These are phyloP conservation scores for Romanogobio albipinnatus DNA, from an alignment of 2,113 vertebrate genomes.

Conservation along the genomic window DNA sequence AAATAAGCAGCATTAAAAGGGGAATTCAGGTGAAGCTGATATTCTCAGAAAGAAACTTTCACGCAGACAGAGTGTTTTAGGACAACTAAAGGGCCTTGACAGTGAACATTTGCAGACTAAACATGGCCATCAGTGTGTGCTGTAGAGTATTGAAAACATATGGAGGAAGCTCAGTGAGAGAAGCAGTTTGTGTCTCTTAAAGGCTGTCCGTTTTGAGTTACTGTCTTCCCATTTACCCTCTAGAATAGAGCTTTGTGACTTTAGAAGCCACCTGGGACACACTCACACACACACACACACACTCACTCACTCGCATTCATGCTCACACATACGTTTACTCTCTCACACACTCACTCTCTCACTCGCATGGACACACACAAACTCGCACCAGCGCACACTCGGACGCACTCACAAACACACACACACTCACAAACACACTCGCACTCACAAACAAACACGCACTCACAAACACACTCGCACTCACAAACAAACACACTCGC, in stretches of 20 bases:
- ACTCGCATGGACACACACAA: no score
- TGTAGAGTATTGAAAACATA: neutral
- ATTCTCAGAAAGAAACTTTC: neutral
- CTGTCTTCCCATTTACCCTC: slow-evolving; percentile 14
- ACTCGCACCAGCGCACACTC: no score
- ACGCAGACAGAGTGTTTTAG: neutral
- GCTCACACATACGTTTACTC: no score
- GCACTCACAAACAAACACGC: no score
- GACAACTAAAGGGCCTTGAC: neutral
- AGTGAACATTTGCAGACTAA: slow-evolving; percentile 7
- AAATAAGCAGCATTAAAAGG: neutral
- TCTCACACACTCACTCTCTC: no score
- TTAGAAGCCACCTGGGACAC: neutral
- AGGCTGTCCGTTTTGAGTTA: slow-evolving; percentile 21
- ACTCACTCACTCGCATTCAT: no score
- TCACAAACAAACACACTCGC: no score
- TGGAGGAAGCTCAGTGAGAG: slow-evolving; percentile 7
- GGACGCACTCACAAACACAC: no score
- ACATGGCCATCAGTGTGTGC: slow-evolving; percentile 10
- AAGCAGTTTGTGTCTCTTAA: slow-evolving; percentile 19
- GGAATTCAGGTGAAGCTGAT: neutral
- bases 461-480: neutral
- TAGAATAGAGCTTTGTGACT: slow-evolving; percentile 26
- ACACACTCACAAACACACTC: no score
- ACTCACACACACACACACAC: neutral